A percentile compares a stretch with the other conserved stretches of the same genome.
These are phyloP conservation scores for Eulemur coronatus DNA, from an alignment of 2,797 vertebrate genomes.

Conservation along the genomic window DNA sequence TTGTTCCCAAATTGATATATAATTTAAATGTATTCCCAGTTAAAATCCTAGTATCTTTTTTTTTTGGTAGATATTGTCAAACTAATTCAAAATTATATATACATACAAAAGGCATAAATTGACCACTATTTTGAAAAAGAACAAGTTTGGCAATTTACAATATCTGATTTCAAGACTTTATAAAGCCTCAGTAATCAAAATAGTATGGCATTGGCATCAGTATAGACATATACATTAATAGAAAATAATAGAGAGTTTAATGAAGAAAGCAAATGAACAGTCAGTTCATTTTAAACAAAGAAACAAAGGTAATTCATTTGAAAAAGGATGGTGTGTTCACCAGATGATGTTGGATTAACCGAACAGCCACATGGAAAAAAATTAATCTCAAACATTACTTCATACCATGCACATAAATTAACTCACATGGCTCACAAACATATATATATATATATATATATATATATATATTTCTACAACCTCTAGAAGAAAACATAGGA, in stretches of 20 bases:
- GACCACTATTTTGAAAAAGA: not conserved
- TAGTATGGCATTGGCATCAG: not conserved
- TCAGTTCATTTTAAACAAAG: not conserved
- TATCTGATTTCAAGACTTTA: not conserved
- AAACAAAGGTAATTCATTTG: not conserved
- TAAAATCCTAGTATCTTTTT: not conserved
- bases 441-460: not conserved
- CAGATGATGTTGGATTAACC: not conserved
- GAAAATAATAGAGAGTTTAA: not conserved
- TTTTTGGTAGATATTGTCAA: not conserved
- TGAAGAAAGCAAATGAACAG: not conserved
- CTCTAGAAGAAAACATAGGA: not conserved
- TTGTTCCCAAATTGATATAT: not conserved
- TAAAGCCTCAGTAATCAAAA: not conserved
- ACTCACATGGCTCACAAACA: not conserved
- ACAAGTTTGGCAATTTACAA: not conserved
- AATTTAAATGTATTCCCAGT: not conserved
- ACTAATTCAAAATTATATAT: not conserved
- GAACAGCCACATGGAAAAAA: not conserved
- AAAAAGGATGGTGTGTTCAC: not conserved
- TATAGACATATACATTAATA: not conserved
- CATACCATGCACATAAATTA: not conserved
- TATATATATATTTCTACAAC: not conserved
- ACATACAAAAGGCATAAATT: not conserved
- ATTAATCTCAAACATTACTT: not conserved